These are phyloP conservation scores for Lasaia peninsularis DNA, from an alignment of 1,140 invertebrate genomes.

Conservation along the genomic window DNA sequence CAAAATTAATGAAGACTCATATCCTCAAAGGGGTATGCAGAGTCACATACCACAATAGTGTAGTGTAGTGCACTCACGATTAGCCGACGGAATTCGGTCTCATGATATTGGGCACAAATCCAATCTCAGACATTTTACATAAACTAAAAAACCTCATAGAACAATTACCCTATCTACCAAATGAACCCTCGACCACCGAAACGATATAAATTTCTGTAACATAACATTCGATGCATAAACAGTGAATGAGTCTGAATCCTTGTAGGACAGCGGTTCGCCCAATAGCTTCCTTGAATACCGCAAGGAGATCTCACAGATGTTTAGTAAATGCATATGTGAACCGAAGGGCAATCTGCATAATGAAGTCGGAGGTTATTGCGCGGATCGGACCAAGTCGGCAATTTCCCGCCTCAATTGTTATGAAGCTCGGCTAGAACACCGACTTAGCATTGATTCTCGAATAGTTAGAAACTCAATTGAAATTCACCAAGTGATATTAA, in stretches of 20 bases:
- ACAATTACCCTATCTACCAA: too few species aligned
- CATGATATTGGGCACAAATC: too few species aligned
- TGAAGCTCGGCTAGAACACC: conserved; percentile 35
- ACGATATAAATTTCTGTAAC: background rate
- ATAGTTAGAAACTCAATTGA: conserved; percentile 4
- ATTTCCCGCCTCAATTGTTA: conserved; percentile 63
- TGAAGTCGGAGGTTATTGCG: conserved; percentile 68
- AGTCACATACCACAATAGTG: too few species aligned
- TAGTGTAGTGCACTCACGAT: too few species aligned
- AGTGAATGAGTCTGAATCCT: conserved; percentile 17
- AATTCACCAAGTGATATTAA: background rate
- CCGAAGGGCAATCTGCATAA: conserved; percentile 67
- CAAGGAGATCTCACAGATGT: conserved; percentile 41
- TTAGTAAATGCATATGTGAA: conserved; percentile 58
- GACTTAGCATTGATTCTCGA: conserved; percentile 51
- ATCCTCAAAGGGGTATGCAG: too few species aligned
- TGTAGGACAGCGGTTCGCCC: conserved; percentile 18
- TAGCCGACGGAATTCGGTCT: too few species aligned
- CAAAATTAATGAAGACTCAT: too few species aligned
- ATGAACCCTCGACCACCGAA: too few species aligned
- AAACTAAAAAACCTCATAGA: too few species aligned
- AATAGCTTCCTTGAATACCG: conserved; percentile 22
- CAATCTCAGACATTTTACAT: too few species aligned
- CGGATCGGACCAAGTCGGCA: conserved; percentile 55
- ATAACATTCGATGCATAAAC: background rate